Base-by-base conservation (phyloP, 1,140 invertebrate species). In the Tetramorium alpestre region DNA sequence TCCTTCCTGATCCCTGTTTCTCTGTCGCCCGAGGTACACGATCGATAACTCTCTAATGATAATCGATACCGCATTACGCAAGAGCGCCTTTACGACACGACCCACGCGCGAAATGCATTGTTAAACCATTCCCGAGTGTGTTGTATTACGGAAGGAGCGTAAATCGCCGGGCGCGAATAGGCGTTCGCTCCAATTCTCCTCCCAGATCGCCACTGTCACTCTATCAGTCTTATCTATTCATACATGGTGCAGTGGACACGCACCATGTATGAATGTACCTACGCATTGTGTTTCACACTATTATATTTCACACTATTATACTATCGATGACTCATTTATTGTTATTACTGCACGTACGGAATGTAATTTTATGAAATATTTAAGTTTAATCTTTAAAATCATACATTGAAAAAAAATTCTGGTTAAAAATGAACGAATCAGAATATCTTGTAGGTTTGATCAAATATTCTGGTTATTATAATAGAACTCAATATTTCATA, bases 41-140 rank as follows among this genome's bases (percentile, higher is more conserved):
- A 89, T 88, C 87, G 78, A 89, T 85, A 72, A 49, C 80, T 85
- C 78, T 76, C 49, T 10, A 77, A 78, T 65, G 73, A 88, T 88
- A 88, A 89, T 88, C 88, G 87, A 89, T 75, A 88, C 64, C 70
- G 69, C 2, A 67, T 89, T 89, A 75, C 87, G 88, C 58, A 89
- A 89, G 73, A 54, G 44, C 58, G 58, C 41, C 85, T 88, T 89
- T 89, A 67, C 81, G 41, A 41, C 80, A 64, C 75, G 25, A 80
- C 76, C 60, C 82, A 77, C 82, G 82, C 70, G 54, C 73, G 41
- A 89, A 88, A 80, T 86, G 87, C 60, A 86, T 89, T 80, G 87
- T 86, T 73, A 49, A 54, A 41, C 47, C 73, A 77, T 88, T 85
- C 73, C 47, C 51, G 51, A 88, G 85, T 77, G 65, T 64, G 86